Evolutionary conservation across 2,888 invertebrate species (phyloP), one percentile per base, ranked within the genome.

Genomic region (Galerucella nymphaeae): DNA sequence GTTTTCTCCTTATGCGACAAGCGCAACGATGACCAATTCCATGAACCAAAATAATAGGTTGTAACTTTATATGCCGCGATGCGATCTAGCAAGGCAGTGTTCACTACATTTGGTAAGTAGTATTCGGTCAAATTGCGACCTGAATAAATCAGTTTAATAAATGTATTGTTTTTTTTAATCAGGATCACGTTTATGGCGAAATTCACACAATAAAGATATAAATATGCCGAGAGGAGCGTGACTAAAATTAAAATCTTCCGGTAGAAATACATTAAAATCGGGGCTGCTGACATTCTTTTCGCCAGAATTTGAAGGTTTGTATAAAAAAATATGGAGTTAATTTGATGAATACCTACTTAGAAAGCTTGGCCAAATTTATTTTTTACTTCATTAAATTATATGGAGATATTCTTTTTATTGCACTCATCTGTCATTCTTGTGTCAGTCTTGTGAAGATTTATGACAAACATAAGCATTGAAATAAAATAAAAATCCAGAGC

Each of bases 41-140:
- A 20, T 53, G 68, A 62, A 69, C 50, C 68, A 62, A 62, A 69
- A 69, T 69, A 69, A 69, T 69, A 42, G 62, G 62, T 67, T 53
- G 62, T 69, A 69, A 62, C 62, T 69, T 69, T 69, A 62, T 69
- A 69, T 69, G 68, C 62, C 68, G 68, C 45, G 45, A 45, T 4
- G 45, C 14, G 14, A 13, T 13, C 13, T 45, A 14, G 45, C 62
- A 50, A 69, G 38, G 38, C 53, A 50, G 50, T 30, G 30, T 23
- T 58, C 13, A 53, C 58, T 59, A 59, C 41, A 61, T 62, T 69
- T 62, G 55, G 61, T 62, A 69, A 69, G 62, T 18, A 59, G 42
- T 53, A 11, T 16, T 18, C 62, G 62, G 68, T 69, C 62, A 68
- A 69, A 62, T 18, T 30, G 68, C 61, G 68, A 18, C 53, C 62